Base-by-base conservation (phyloP, 2,113 vertebrate genomes). In the Callorhinus ursinus region DNA sequence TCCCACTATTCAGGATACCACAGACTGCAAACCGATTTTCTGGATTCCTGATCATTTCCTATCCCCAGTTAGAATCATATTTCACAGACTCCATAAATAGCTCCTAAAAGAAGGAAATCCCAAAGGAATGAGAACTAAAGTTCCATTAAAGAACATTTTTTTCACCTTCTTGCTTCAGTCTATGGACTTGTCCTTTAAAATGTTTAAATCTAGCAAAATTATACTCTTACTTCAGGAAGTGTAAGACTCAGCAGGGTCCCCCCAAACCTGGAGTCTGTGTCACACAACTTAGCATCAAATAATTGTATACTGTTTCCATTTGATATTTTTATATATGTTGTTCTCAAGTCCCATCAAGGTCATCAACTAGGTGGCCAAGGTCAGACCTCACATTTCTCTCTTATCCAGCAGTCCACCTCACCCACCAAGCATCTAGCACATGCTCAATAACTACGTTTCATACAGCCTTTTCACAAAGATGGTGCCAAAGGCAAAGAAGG, bases 191-290 rank as follows among this genome's bases (percentile, higher is more conserved):
- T 76, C 39, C 42, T 95, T 80, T 79, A 92, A 90, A 67, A 86
- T 59, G 33, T 94, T 67, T n/a, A 6, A 90, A 53, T 87, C 28
- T 42, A 89, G 53, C 7, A 90, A 96, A 90, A 88, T 51, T 82
- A 93, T 18, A 80, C 39, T 88, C 94, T 84, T 67, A 63, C 8
- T 36, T 69, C 21, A 39, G 71, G 93, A 86, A 7, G 67, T 21
- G 2, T 24, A 92, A 98, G 16, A 77, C 31, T 7, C 22, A 61
- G 57, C 11, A 8, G 7, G 12, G 3, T 83, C 51, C 28, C 22
- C n/a, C 5, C 18, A 74, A 69, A 81, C 51, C 42, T 57, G 26
- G 21, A 81, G 28, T 49, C 57, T 42, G 1, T 59, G 51, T 42
- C 33, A 84, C 22, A 84, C 4, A 71, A 84, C 81, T 83, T 46